phyloP scores from a whole-genome alignment of 1,140 invertebrate genomes.

The Cotesia glomerata region DNA sequence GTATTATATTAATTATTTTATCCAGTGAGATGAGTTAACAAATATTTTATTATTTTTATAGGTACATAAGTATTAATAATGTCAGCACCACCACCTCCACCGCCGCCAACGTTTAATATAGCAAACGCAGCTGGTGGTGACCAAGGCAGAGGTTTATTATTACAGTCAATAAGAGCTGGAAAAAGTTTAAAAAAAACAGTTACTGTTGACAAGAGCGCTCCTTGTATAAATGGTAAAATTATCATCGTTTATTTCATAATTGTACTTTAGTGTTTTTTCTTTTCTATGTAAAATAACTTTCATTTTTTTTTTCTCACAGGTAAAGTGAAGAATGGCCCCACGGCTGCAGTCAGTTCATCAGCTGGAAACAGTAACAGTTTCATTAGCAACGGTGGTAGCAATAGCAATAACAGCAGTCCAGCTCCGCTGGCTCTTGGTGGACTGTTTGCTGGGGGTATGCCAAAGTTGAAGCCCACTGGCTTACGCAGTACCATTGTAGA shows the following conservation, averaged over 20 bases:
- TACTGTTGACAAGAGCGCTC: constrained; percentile 88
- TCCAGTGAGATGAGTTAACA: neutral
- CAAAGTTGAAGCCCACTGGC: constrained; percentile 82
- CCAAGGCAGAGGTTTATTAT: constrained; percentile 70
- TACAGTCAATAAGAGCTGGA: constrained; percentile 84
- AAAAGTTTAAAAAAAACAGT: constrained; percentile 83
- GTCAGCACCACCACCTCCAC: constrained; percentile 70
- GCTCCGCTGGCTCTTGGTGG: constrained; percentile 72
- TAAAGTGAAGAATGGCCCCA: constrained; percentile 53
- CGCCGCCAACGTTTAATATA: constrained; percentile 59
- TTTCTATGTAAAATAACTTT: constrained; percentile 18
- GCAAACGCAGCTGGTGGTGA: constrained; percentile 58
- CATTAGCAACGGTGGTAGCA: constrained; percentile 56
- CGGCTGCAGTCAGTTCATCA: constrained; percentile 40
- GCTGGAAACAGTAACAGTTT: constrained; percentile 52
- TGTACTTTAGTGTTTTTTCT: constrained; percentile 1
- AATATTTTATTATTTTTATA: neutral
- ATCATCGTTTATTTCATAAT: neutral
- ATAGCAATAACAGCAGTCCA: constrained; percentile 41
- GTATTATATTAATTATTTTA: neutral
- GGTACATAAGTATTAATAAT: constrained; percentile 41
- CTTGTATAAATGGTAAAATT: constrained; percentile 69
- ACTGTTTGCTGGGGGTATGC: constrained; percentile 86
- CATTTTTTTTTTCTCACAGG: constrained; percentile 46
- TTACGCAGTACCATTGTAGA: constrained; percentile 55